A percentile compares a stretch with the other conserved stretches of the same genome.
phyloP scores from a whole-genome alignment of 23 tunicate species.

The Ascidia mentula region DNA sequence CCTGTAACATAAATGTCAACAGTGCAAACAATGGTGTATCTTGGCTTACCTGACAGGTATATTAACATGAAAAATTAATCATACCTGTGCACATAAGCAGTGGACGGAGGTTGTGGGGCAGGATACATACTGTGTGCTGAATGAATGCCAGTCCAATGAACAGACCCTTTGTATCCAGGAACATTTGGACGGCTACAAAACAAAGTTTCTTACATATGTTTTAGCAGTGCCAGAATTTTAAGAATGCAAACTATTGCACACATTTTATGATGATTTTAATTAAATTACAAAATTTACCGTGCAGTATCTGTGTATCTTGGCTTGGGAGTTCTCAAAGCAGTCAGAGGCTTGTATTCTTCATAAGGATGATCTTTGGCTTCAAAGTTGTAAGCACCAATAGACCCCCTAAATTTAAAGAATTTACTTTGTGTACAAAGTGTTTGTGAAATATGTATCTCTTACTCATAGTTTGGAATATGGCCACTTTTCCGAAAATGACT shows the following conservation, averaged over 20 bases:
- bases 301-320: conserved; percentile 90
- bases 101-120: conserved; percentile 87
- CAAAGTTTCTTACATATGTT: neutral
- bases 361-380: conserved; percentile 89
- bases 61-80: neutral
- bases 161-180: conserved; percentile 80
- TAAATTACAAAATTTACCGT: conserved; percentile 29
- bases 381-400: conserved; percentile 71
- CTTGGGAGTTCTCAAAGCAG: conserved; percentile 57
- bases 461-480: conserved; percentile 85
- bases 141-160: conserved; percentile 75
- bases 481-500: conserved; percentile 83
- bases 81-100: conserved; percentile 82
- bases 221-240: neutral
- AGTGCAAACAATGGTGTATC: neutral
- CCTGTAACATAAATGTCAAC: conserved; percentile 20
- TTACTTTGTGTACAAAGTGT: neutral
- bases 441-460: neutral
- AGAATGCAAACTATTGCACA: neutral
- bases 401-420: conserved; percentile 45
- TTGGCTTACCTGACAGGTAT: neutral
- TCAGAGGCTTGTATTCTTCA: conserved; percentile 70
- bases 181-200: conserved; percentile 71
- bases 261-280: too few relatives aligned
- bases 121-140: conserved; percentile 72